Evolutionary conservation across 2,888 invertebrate genomes (phyloP).

Genomic region (Lissocephala sabroskyi): DNA sequence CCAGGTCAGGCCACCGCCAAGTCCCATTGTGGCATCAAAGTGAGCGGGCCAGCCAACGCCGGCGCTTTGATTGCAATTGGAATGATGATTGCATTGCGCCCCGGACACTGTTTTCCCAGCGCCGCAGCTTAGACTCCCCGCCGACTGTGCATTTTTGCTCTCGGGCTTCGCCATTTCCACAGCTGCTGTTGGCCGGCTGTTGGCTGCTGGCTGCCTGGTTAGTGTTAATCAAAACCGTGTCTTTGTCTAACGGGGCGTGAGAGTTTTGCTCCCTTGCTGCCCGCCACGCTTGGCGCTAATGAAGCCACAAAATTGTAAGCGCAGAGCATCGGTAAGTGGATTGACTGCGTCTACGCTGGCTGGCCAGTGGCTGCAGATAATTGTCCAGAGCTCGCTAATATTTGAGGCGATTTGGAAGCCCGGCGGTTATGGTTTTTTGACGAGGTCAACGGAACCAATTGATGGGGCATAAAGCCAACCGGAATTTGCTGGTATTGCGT

Average conservation of each 20-base stretch:
- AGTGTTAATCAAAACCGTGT: slow-evolving; percentile 36
- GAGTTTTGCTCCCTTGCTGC: neutral
- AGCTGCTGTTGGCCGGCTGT: no score
- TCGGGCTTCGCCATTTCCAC: slow-evolving; percentile 9
- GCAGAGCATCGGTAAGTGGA: no score
- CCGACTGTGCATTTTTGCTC: no score
- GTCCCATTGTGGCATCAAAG: no score
- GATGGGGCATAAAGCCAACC: no score
- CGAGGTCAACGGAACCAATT: no score
- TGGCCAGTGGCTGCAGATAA: slow-evolving; percentile 1
- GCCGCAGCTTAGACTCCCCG: no score
- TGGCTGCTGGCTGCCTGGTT: slow-evolving; percentile 7
- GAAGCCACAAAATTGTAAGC: slow-evolving; percentile 52
- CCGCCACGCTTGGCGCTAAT: slow-evolving; percentile 33
- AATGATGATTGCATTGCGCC: slow-evolving; percentile 36
- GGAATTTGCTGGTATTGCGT: no score
- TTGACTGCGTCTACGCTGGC: no score
- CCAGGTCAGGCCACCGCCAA: neutral
- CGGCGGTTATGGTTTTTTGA: no score
- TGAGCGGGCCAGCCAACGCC: neutral
- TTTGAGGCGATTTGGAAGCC: neutral
- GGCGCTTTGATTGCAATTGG: neutral
- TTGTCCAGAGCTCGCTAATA: neutral
- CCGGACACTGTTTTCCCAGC: no score
- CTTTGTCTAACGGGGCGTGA: no score